Conservation (phyloP, 2,797 vertebrate species). For the Ceyx erithaca region DNA sequence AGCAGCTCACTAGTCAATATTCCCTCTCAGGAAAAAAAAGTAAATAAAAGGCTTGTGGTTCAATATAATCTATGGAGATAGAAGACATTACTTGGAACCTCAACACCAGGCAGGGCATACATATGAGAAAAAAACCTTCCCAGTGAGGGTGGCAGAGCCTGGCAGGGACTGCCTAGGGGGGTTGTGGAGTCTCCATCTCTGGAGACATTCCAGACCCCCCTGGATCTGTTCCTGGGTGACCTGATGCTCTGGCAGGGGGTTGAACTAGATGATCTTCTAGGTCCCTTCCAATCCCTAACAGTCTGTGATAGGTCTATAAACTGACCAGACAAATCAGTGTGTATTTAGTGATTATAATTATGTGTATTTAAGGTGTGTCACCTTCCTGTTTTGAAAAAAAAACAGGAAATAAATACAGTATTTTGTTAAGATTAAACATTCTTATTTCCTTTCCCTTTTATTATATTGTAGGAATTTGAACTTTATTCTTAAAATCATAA, state of each 20-base stretch:
- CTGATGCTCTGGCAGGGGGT: too few relatives aligned
- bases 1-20: not conserved
- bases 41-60: not conserved
- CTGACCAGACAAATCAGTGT: not conserved
- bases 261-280: too few relatives aligned
- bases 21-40: not conserved
- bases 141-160: too few relatives aligned
- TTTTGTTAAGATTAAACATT: not conserved
- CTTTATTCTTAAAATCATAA: not conserved
- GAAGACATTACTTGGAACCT: not conserved
- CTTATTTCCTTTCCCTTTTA: not conserved
- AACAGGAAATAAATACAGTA: not conserved
- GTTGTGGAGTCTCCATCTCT: too few relatives aligned
- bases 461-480: not conserved
- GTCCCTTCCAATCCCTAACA: too few relatives aligned
- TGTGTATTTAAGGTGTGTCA: not conserved
- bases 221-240: too few relatives aligned
- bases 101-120: not conserved
- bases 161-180: too few relatives aligned
- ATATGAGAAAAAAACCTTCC: not conserved
- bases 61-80: not conserved
- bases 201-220: too few relatives aligned
- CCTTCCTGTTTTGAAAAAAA: not conserved
- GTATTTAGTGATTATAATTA: not conserved
- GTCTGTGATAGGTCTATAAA: not conserved